Evolutionary conservation across 2,888 invertebrate species (phyloP).

Genomic region (Ditula angustiorana): DNA sequence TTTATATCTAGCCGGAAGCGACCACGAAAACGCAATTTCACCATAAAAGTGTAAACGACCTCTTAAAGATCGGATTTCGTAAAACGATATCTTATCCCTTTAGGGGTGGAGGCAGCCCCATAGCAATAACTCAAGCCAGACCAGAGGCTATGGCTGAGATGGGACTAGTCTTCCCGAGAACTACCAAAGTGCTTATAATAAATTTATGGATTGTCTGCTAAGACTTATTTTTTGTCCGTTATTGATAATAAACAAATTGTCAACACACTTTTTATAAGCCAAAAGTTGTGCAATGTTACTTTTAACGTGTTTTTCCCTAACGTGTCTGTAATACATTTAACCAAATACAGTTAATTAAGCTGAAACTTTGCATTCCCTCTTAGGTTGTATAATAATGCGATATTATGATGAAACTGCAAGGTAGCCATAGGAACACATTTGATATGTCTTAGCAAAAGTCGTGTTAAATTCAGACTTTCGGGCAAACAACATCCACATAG

Average conservation of each 20-base stretch:
- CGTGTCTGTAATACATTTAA: too few relatives aligned
- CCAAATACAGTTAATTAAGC: too few relatives aligned
- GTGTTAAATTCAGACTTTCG: too few relatives aligned
- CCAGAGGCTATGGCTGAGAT: constrained; percentile 14
- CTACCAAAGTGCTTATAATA: constrained; percentile 19
- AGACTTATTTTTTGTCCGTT: constrained; percentile 4
- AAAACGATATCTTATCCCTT: constrained; percentile 39
- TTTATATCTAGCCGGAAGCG: constrained; percentile 9
- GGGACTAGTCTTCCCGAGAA: constrained; percentile 1
- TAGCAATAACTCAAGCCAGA: constrained; percentile 32
- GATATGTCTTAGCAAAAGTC: too few relatives aligned
- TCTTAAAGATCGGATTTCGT: constrained; percentile 38
- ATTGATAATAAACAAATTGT: not conserved
- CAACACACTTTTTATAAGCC: not conserved
- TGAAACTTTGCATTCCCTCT: too few relatives aligned
- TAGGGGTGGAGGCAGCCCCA: constrained; percentile 30
- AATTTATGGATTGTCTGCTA: constrained; percentile 10
- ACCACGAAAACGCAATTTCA: constrained; percentile 31
- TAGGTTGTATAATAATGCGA: too few relatives aligned
- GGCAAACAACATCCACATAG: too few relatives aligned
- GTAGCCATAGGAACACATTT: too few relatives aligned
- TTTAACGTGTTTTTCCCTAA: too few relatives aligned
- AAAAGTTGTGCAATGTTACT: too few relatives aligned
- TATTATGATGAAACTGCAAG: too few relatives aligned
- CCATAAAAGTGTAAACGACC: constrained; percentile 36